Conservation (phyloP, 1,140 invertebrate genomes). For the Tetramorium parvispinum region DNA sequence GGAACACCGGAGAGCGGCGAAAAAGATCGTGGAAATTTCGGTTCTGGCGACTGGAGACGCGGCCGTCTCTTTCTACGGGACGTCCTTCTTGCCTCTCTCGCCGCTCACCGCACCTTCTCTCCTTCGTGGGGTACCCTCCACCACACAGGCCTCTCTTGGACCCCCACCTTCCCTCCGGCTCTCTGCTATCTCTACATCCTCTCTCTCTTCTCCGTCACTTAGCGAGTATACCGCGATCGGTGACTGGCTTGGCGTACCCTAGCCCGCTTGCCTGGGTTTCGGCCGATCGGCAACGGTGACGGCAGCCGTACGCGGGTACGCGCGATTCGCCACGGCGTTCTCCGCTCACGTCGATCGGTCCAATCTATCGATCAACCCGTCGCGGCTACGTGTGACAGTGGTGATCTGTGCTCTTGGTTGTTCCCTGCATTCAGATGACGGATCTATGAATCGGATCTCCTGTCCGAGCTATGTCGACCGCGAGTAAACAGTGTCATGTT, state of each 20-base stretch:
- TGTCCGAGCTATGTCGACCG: not conserved
- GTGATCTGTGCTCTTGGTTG: slow-evolving; percentile 43
- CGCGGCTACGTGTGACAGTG: slow-evolving; percentile 47
- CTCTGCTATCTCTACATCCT: slow-evolving; percentile 66
- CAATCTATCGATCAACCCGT: slow-evolving; percentile 51
- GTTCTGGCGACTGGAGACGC: slow-evolving; percentile 69
- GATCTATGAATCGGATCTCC: slow-evolving; percentile 2
- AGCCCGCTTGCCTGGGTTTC: slow-evolving; percentile 69
- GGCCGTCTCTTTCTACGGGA: slow-evolving; percentile 60
- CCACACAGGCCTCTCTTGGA: slow-evolving; percentile 59
- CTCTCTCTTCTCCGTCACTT: slow-evolving; percentile 68
- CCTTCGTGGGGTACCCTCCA: slow-evolving; percentile 56
- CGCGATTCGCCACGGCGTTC: slow-evolving; percentile 50
- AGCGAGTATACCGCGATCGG: slow-evolving; percentile 67
- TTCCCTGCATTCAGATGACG: slow-evolving; percentile 5
- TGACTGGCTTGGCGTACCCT: slow-evolving; percentile 62
- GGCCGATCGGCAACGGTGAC: slow-evolving; percentile 76
- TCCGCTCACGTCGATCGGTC: slow-evolving; percentile 59
- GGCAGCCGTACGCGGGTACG: slow-evolving; percentile 68
- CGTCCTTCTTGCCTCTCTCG: slow-evolving; percentile 55
- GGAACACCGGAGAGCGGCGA: slow-evolving; percentile 75
- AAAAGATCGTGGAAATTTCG: slow-evolving; percentile 76
- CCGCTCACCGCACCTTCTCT: slow-evolving; percentile 58
- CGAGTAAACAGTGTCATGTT: slow-evolving; percentile 50
- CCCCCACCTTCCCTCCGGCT: slow-evolving; percentile 68